A percentile compares a stretch with the other conserved stretches of the same genome.
Conservation (phyloP, 1,140 invertebrate species). For the Plutomurus gul region DNA sequence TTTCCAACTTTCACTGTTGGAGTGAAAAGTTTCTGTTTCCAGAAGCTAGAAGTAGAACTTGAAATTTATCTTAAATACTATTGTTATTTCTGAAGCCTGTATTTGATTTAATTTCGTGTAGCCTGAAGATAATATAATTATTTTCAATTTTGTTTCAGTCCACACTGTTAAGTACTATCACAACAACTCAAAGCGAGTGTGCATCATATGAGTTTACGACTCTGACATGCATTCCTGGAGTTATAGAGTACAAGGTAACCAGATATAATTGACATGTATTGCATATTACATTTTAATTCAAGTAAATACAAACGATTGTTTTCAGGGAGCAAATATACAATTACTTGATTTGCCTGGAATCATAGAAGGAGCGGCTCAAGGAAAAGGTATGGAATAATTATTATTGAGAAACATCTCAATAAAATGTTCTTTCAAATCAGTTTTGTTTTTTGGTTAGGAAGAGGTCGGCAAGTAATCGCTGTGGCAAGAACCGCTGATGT, state of each 20-base stretch:
- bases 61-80: no score
- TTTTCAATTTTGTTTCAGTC: slow-evolving; percentile 67
- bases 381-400: slow-evolving; percentile 73
- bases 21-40: no score
- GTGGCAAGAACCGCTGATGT: slow-evolving; percentile 95
- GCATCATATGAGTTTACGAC: slow-evolving; percentile 99
- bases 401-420: neutral
- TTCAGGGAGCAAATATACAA: slow-evolving; percentile 96
- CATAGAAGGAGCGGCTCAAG: slow-evolving; percentile 95
- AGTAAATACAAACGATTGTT: no score
- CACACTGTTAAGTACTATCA: slow-evolving; percentile 88
- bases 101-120: slow-evolving; percentile 34
- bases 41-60: no score
- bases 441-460: neutral
- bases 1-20: no score
- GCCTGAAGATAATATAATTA: neutral
- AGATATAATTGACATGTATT: neutral
- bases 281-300: no score
- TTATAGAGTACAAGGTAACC: slow-evolving; percentile 85
- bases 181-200: slow-evolving; percentile 92
- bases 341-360: slow-evolving; percentile 92
- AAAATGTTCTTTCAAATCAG: neutral
- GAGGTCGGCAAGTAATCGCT: slow-evolving; percentile 71
- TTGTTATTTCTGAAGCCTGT: no score
- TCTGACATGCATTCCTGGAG: slow-evolving; percentile 95